Evolutionary conservation across 1,140 invertebrate genomes (phyloP).

Genomic region (Ceratitis capitata): DNA sequence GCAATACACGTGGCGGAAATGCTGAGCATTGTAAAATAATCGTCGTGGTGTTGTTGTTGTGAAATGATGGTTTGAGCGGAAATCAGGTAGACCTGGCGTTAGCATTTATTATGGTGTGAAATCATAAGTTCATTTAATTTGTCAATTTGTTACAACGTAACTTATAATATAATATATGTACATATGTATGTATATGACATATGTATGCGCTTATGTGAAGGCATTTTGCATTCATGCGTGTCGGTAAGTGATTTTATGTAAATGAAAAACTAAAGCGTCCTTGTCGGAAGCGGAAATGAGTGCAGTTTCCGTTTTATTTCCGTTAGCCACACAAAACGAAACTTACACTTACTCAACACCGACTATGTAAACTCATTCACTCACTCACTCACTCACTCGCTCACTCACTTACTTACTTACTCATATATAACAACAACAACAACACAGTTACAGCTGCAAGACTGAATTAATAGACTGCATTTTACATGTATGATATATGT

Average conservation of each 20-base stretch:
- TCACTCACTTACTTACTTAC: neutral
- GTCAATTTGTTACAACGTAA: too few species aligned
- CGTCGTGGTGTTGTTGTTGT: too few species aligned
- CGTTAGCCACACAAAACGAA: neutral
- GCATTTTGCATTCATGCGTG: neutral
- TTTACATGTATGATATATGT: too few species aligned
- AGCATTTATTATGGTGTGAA: too few species aligned
- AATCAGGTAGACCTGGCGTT: too few species aligned
- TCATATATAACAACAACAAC: neutral
- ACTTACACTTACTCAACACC: too few species aligned
- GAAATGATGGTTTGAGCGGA: too few species aligned
- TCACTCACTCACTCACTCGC: neutral
- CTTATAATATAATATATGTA: too few species aligned
- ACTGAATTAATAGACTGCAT: constrained; percentile 9
- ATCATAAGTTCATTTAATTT: too few species aligned
- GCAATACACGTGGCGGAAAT: too few species aligned
- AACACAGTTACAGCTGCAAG: too few species aligned
- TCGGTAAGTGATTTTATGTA: constrained; percentile 37
- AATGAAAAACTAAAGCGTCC: constrained; percentile 21
- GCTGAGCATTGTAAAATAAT: too few species aligned
- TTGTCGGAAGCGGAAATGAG: constrained; percentile 25
- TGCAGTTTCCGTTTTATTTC: constrained; percentile 34
- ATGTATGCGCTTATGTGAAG: neutral
- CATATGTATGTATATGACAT: neutral
- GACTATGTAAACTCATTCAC: neutral